phyloP scores from a whole-genome alignment of 2,113 vertebrate genomes.

The Vanacampus margaritifer region DNA sequence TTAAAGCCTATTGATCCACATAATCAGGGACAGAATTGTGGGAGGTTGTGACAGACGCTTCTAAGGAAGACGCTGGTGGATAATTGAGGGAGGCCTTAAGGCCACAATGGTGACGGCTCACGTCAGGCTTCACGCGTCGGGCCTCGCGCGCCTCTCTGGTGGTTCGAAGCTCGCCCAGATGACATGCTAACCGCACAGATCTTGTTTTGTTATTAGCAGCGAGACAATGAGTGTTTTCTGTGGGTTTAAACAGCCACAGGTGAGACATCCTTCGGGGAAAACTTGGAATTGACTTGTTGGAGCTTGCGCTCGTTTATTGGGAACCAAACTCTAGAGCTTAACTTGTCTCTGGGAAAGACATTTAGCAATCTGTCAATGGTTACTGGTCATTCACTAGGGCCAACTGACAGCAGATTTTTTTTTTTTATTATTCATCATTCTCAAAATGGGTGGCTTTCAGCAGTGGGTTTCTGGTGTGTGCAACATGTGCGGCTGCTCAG shows the following conservation, averaged over 20 bases:
- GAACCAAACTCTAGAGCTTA: neutral
- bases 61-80: neutral
- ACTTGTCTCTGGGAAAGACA: neutral
- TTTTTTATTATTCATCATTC: neutral
- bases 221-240: neutral
- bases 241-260: neutral
- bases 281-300: neutral
- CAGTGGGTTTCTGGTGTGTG: no score
- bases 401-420: neutral
- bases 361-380: neutral
- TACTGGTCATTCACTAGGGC: neutral
- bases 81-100: conserved; percentile 1
- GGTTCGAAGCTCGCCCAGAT: neutral
- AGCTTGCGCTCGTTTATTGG: neutral
- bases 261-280: neutral
- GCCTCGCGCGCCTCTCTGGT: neutral
- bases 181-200: neutral
- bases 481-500: no score
- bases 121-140: neutral
- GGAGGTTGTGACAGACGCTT: conserved; percentile 7
- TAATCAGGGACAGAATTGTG: conserved; percentile 8
- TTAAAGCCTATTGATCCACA: conserved; percentile 8
- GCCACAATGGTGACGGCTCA: conserved; percentile 2
- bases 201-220: neutral
- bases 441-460: no score